Evolutionary conservation across 2,888 invertebrate species (phyloP).

Genomic region (Synanthedon andrenaeformis): DNA sequence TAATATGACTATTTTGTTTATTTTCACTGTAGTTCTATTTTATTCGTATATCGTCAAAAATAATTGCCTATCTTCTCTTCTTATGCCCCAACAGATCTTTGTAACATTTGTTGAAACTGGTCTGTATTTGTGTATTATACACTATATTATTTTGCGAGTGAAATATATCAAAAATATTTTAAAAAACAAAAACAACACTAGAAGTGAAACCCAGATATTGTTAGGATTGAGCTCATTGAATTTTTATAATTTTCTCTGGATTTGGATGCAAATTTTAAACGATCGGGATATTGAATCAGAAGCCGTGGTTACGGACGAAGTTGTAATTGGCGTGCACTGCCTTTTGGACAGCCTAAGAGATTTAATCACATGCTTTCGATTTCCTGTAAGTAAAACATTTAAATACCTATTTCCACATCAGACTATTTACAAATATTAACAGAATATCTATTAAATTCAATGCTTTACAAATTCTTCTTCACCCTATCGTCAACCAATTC

Average conservation of each 20-base stretch:
- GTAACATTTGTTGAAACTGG: conserved; percentile 15
- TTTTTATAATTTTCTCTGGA: background rate
- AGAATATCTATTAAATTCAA: background rate
- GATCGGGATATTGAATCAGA: background rate
- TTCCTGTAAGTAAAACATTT: background rate
- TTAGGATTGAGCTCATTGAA: no score
- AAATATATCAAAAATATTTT: conserved; percentile 24
- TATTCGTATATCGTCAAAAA: background rate
- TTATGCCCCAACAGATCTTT: background rate
- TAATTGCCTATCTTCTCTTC: background rate
- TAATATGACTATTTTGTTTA: background rate
- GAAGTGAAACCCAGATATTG: no score
- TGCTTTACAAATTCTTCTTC: no score
- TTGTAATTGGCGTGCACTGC: background rate
- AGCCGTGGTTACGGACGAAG: background rate
- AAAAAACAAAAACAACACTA: conserved; percentile 1
- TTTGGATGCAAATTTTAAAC: background rate
- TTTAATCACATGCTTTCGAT: background rate
- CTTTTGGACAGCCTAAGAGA: background rate
- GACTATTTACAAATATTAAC: background rate
- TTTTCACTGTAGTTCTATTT: background rate
- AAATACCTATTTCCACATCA: background rate
- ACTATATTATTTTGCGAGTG: conserved; percentile 21
- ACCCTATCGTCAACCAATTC: no score
- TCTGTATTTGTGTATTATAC: conserved; percentile 20